Base-by-base conservation (phyloP, 2,888 invertebrate genomes). In the Nysson spinosus region DNA sequence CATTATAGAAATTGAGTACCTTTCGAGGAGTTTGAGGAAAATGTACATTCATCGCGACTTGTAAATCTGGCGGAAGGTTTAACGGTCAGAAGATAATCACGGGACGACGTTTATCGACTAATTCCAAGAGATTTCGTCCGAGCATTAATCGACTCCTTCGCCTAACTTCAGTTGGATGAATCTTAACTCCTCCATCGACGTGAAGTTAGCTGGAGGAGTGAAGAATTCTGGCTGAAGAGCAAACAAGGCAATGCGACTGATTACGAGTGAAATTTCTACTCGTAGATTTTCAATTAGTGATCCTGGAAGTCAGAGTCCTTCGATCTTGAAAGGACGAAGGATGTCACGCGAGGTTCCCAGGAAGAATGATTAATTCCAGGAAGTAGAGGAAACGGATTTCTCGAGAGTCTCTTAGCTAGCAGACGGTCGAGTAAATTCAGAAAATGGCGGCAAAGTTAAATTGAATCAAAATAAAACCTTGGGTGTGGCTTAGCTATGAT, bases 251-350 rank as follows among this genome's bases (percentile, higher is more conserved):
- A n/a, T 42, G 16, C 35, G 11, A n/a, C 14, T 57, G 62, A 55
- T 63, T 50, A 39, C 63, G 64, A 66, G 67, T 70, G 52, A 51
- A 69, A 74, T 74, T 67, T 50, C 14, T n/a, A n/a, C n/a, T 24
- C 11, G 7, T n/a, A 30, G 44, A 11, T 49, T 55, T 55, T 52
- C 70, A 75, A 74, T 75, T 72, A 72, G 62, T 40, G 39, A 57
- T 37, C 32, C n/a, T n/a, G n/a, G n/a, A n/a, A n/a, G n/a, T n/a
- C n/a, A n/a, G n/a, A n/a, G n/a, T n/a, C n/a, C n/a, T n/a, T n/a
- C n/a, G n/a, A n/a, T n/a, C 1, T n/a, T 9, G n/a, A 30, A 30
- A 30, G 4, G 14, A 12, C 4, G 34, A 16, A 16, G 34, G 7
- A 34, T 6, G 12, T 5, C 1, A 16, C 34, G 14, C n/a, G n/a